phyloP scores from a whole-genome alignment of 1,140 invertebrate genomes.

The Halesus radiatus region DNA sequence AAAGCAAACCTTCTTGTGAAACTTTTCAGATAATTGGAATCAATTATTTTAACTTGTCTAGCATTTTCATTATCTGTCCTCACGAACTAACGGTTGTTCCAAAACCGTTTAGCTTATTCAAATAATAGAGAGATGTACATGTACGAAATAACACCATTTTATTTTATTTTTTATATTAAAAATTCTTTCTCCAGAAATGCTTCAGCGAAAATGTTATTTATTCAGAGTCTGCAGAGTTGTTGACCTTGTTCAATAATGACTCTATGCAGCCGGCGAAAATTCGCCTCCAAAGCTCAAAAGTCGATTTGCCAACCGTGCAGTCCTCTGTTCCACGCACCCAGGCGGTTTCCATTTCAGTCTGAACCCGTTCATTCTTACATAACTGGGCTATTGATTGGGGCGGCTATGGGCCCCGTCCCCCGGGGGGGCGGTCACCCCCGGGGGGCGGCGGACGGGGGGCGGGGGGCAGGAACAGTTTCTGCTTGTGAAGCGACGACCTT shows the following conservation, averaged over 20 bases:
- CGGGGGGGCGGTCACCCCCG: not conserved
- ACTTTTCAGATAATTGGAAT: too few relatives aligned
- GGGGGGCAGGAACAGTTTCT: slow-evolving; percentile 30
- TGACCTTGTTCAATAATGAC: slow-evolving; percentile 18
- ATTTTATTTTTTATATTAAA: too few relatives aligned
- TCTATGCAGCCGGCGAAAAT: slow-evolving; percentile 5
- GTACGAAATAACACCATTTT: too few relatives aligned
- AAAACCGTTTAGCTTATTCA: too few relatives aligned
- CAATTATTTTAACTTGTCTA: too few relatives aligned
- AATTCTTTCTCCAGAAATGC: too few relatives aligned
- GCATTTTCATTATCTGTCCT: too few relatives aligned
- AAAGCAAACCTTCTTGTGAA: too few relatives aligned
- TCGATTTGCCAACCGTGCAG: slow-evolving; percentile 15
- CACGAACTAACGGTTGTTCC: too few relatives aligned
- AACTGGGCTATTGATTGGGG: slow-evolving; percentile 54
- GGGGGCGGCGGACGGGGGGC: slow-evolving; percentile 8
- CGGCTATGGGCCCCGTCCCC: not conserved
- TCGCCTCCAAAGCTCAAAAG: slow-evolving; percentile 39
- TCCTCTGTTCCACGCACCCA: slow-evolving; percentile 36
- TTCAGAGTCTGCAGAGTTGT: not conserved
- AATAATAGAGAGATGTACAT: too few relatives aligned
- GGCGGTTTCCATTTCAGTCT: slow-evolving; percentile 53
- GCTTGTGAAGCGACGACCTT: slow-evolving; percentile 55
- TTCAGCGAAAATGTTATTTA: not conserved
- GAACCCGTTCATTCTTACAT: slow-evolving; percentile 50